A percentile compares a stretch with the other conserved stretches of the same genome.
These are phyloP conservation scores for Zaprionus capensis DNA, from an alignment of 1,140 invertebrate species.

Conservation along the genomic window DNA sequence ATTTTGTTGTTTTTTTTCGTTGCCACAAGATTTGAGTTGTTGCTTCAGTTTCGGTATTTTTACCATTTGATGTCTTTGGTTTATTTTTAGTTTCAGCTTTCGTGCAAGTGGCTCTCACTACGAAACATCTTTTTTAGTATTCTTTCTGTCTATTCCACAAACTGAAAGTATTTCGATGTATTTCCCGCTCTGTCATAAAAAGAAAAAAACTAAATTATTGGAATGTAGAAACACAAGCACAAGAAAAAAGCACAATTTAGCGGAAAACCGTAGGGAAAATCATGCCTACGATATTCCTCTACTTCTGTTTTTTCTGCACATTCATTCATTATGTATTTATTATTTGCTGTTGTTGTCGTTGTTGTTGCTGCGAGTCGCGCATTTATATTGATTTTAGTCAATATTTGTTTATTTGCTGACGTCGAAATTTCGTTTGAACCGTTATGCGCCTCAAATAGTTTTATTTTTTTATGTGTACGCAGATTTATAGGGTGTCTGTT, in stretches of 20 bases:
- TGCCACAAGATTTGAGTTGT: slow-evolving; percentile 59
- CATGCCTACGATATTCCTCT: slow-evolving; percentile 29
- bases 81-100: slow-evolving; percentile 69
- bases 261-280: slow-evolving; percentile 41
- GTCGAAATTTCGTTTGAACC: slow-evolving; percentile 45
- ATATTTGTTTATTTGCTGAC: slow-evolving; percentile 81
- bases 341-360: slow-evolving; percentile 17
- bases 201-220: slow-evolving; percentile 31
- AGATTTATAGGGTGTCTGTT: slow-evolving; percentile 18
- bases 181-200: slow-evolving; percentile 55
- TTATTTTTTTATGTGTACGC: slow-evolving; percentile 1
- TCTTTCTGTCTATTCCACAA: slow-evolving; percentile 42
- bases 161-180: slow-evolving; percentile 62
- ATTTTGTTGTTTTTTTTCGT: slow-evolving; percentile 8
- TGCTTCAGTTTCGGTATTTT: slow-evolving; percentile 71
- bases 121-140: slow-evolving; percentile 23
- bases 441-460: slow-evolving; percentile 16
- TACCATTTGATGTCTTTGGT: slow-evolving; percentile 74
- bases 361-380: slow-evolving; percentile 35
- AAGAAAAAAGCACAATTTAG: slow-evolving; percentile 1
- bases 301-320: slow-evolving; percentile 24
- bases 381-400: slow-evolving; percentile 73
- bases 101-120: slow-evolving; percentile 59
- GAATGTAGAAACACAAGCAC: slow-evolving; percentile 24
- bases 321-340: slow-evolving; percentile 38